These are phyloP conservation scores for Conus betulinus DNA, from an alignment of 1,140 invertebrate species.

Conservation along the genomic window DNA sequence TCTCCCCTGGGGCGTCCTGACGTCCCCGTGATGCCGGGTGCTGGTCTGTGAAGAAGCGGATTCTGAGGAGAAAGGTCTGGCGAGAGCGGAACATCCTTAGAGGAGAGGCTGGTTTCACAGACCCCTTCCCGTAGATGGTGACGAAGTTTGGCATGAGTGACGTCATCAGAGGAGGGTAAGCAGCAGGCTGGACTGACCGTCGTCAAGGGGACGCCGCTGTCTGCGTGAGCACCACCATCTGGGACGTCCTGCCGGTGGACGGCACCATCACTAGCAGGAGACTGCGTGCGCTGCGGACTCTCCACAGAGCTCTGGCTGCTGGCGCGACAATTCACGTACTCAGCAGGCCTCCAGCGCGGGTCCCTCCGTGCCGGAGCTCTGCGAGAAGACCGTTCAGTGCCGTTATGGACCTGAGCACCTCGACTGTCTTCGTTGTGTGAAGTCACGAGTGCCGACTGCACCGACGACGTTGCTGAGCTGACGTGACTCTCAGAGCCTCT, in stretches of 20 bases:
- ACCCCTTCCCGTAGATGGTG: background rate
- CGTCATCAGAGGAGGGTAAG: background rate
- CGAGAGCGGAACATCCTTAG: background rate
- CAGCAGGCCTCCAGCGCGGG: conserved; percentile 19
- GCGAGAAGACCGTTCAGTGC: background rate
- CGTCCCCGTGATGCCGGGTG: background rate
- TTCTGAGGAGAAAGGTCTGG: background rate
- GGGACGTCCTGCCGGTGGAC: background rate
- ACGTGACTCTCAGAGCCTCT: conserved; percentile 2
- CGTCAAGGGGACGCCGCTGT: background rate
- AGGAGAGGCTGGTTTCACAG: background rate
- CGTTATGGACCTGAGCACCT: background rate
- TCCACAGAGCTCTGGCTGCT: background rate
- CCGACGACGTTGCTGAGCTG: conserved; percentile 4
- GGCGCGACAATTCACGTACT: background rate
- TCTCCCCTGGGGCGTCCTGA: background rate
- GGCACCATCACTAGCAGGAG: background rate
- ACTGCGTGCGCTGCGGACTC: background rate
- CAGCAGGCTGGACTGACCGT: background rate
- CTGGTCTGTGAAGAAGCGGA: background rate
- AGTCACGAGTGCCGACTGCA: background rate
- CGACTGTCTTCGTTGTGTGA: background rate
- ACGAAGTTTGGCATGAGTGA: background rate
- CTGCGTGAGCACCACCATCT: background rate
- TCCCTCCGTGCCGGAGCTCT: conserved; percentile 9